A percentile compares a stretch with the other conserved stretches of the same genome.
These are phyloP conservation scores for Platysteira castanea DNA, from an alignment of 2,113 vertebrate species.

Conservation along the genomic window DNA sequence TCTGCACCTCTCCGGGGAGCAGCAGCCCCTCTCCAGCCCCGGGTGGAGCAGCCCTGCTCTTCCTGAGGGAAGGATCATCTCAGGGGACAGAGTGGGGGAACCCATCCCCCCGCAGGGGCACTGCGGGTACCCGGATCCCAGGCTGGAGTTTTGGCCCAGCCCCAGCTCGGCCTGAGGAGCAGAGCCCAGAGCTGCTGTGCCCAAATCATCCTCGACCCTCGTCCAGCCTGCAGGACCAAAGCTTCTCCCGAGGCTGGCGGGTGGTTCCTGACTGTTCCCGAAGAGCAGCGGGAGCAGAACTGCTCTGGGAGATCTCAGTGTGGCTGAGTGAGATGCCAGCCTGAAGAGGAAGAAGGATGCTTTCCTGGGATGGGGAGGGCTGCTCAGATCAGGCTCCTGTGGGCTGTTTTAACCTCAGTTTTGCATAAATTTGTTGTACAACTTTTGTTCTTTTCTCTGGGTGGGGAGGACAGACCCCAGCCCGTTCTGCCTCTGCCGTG, in stretches of 20 bases:
- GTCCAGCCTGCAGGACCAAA: not conserved
- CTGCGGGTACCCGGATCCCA: no score
- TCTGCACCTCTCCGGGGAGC: not conserved
- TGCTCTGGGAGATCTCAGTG: not conserved
- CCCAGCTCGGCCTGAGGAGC: not conserved
- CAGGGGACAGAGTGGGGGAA: not conserved
- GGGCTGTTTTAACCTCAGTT: not conserved
- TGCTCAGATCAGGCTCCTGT: not conserved
- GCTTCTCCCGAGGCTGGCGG: not conserved
- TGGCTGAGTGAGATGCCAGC: not conserved
- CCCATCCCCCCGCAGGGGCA: not conserved
- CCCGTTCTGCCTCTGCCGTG: not conserved
- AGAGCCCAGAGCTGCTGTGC: not conserved
- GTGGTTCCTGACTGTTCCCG: accelerated
- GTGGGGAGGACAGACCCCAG: not conserved
- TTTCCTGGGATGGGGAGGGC: not conserved
- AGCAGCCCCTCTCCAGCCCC: not conserved
- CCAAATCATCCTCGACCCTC: not conserved
- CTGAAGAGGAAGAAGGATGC: not conserved
- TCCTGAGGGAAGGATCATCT: not conserved
- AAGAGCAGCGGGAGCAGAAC: not conserved
- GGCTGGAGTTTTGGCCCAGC: not conserved
- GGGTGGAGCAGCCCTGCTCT: not conserved
- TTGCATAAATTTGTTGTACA: not conserved
- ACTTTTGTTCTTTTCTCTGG: not conserved